Evolutionary conservation across 2,888 invertebrate genomes (phyloP).

Genomic region (Synanthedon formicaeformis): DNA sequence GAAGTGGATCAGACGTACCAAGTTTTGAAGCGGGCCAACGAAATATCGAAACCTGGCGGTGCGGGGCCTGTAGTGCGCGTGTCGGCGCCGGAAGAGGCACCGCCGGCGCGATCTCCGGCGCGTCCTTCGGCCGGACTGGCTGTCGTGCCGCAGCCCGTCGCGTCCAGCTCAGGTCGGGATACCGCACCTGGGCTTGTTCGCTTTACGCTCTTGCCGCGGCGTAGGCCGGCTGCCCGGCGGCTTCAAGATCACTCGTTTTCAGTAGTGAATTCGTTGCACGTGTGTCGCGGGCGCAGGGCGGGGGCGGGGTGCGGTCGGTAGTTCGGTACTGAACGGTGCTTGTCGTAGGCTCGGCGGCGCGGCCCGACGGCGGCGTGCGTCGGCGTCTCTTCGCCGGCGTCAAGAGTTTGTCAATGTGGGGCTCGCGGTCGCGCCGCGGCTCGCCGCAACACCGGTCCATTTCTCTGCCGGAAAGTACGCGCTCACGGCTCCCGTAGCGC

Average conservation of each 20-base stretch:
- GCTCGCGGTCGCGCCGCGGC: constrained; percentile 74
- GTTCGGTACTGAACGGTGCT: constrained; percentile 50
- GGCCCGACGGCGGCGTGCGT: constrained; percentile 76
- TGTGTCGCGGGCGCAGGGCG: constrained; percentile 48
- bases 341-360: constrained; percentile 63
- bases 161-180: constrained; percentile 78
- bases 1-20: constrained; percentile 95
- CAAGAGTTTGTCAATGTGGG: constrained; percentile 83
- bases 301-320: constrained; percentile 33
- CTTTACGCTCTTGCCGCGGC: constrained; percentile 53
- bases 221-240: constrained; percentile 46
- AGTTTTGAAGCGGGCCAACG: constrained; percentile 94
- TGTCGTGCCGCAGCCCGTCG: constrained; percentile 75
- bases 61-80: constrained; percentile 64
- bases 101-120: constrained; percentile 55
- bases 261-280: constrained; percentile 62
- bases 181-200: constrained; percentile 53
- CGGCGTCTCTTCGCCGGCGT: constrained; percentile 84
- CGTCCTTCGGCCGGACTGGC: constrained; percentile 66
- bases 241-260: constrained; percentile 62
- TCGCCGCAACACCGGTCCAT: constrained; percentile 85
- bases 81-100: constrained; percentile 50
- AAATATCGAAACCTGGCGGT: constrained; percentile 77
- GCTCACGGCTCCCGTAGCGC: constrained; percentile 55
- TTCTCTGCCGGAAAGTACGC: constrained; percentile 89